Base-by-base conservation (phyloP, 2,888 invertebrate genomes). In the Spatulosminthurus flaviceps region DNA sequence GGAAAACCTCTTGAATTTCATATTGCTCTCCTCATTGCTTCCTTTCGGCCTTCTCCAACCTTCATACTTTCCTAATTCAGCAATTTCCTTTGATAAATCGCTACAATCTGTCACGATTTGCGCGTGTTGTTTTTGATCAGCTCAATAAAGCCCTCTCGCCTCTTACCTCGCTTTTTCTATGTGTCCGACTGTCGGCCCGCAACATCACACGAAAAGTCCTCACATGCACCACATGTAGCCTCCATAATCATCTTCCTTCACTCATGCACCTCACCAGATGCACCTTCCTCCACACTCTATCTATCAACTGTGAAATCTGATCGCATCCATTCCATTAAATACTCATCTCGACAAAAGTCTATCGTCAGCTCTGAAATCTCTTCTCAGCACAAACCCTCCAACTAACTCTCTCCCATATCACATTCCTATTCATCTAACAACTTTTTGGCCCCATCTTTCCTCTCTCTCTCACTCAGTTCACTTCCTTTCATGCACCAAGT, bases 81-180 rank as follows among this genome's bases (percentile, higher is more conserved):
- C 82, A 81, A 82, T 82, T 81, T 80, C 81, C 81, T 78, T 82
- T 83, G 84, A 84, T 84, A 84, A 84, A 84, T 84, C 82, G 81
- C 81, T 82, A 83, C 84, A 84, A 84, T 84, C 84, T 84, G 84
- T 84, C 84, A 84, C 84, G 82, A 83, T 80, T 79, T 83, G 82
- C 83, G 81, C 83, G 81, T 83, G 81, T 83, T 84, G 83, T 80
- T 83, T 81, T 83, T 83, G 82, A 83, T 84, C 83, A 82, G 83
- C 83, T 83, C 83, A 83, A 83, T 83, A 83, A 81, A 81, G 77
- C 80, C 79, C 71, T 80, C 77, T 79, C 77, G 77, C 81, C 77
- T 71, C 71, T 60, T 61, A 24, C 41, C 29, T 29, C 34, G 34
- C 21, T 21, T 34, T 34, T 70, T 21, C 24, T 64, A 64, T 64